Base-by-base conservation (phyloP, 2,888 invertebrate genomes). In the Lysandra coridon region DNA sequence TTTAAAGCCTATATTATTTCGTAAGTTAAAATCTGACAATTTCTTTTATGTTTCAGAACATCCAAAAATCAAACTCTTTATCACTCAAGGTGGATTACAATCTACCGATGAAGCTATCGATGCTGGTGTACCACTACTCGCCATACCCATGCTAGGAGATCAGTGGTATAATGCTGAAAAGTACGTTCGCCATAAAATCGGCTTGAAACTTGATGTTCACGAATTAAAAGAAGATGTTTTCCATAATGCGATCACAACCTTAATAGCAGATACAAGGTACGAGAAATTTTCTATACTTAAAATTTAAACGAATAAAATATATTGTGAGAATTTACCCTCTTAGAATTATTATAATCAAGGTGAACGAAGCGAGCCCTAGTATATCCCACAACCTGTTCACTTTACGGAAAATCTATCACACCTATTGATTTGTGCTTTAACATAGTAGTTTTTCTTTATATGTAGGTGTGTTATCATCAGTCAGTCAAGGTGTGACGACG, bases 41-140 rank as follows among this genome's bases (percentile, higher is more conserved):
- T 44, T 44, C 49, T 62, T 77, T 69, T 44, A 40, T 64, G 1
- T 79, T 79, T 73, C 30, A 79, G 79, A 23, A 23, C 79, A 79
- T 44, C 78, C 79, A 40, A 79, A 79, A 2, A 60, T 79, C 2
- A 79, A 79, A 78, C 14, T 79, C 2, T 79, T 79, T n/a, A 62
- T 75, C 12, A 79, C 79, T 12, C 75, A 78, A 76, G 78, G 30
- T 57, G 78, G 23, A 4, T 76, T 69, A 78, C 78, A 76, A 49
- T 92, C 92, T 0, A 86, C 90, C 1, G 91, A 92, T 78, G 92
- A 93, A 84, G 87, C 91, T 0, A 88, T 93, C n/a, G 81, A 82
- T 73, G 88, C 88, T 12, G 87, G 87, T 49, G 88, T 90, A 0
- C 91, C 92, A 1, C 80, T 92, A 4, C 82, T 92, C n/a, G 91